Evolutionary conservation across 2,888 invertebrate species (phyloP).

Genomic region (Netelia virgata): DNA sequence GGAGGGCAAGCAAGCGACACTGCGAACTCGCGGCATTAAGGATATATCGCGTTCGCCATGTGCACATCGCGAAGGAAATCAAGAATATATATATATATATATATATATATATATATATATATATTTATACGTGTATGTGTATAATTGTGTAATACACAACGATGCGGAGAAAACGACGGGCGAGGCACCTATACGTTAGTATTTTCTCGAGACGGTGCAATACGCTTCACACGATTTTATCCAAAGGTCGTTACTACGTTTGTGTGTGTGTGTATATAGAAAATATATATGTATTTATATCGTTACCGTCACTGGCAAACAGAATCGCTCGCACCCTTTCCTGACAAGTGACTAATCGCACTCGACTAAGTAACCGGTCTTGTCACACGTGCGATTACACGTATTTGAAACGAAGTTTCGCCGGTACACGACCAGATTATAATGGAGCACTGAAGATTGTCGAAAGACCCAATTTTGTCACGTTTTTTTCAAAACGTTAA

Average conservation of each 20-base stretch:
- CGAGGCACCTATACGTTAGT: slow-evolving; percentile 58
- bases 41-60: slow-evolving; percentile 35
- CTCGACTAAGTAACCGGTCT: slow-evolving; percentile 62
- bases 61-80: slow-evolving; percentile 21
- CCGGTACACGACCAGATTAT: too few relatives aligned
- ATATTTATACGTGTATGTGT: too few relatives aligned
- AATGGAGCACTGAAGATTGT: too few relatives aligned
- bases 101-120: too few relatives aligned
- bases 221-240: slow-evolving; percentile 8
- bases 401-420: slow-evolving; percentile 18
- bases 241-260: slow-evolving; percentile 1
- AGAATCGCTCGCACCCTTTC: slow-evolving; percentile 14
- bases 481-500: too few relatives aligned
- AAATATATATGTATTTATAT: not conserved
- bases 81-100: slow-evolving; percentile 9
- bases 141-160: not conserved
- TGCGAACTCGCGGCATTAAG: slow-evolving; percentile 48
- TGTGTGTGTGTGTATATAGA: not conserved
- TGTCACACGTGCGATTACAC: slow-evolving; percentile 60
- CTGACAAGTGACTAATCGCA: slow-evolving; percentile 69
- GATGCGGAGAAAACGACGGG: not conserved
- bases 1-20: slow-evolving; percentile 49
- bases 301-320: slow-evolving; percentile 14
- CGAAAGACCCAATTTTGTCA: too few relatives aligned
- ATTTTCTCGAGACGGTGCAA: slow-evolving; percentile 44